Evolutionary conservation across 2,888 invertebrate genomes (phyloP).

Genomic region (Malthinus seriepunctatus): DNA sequence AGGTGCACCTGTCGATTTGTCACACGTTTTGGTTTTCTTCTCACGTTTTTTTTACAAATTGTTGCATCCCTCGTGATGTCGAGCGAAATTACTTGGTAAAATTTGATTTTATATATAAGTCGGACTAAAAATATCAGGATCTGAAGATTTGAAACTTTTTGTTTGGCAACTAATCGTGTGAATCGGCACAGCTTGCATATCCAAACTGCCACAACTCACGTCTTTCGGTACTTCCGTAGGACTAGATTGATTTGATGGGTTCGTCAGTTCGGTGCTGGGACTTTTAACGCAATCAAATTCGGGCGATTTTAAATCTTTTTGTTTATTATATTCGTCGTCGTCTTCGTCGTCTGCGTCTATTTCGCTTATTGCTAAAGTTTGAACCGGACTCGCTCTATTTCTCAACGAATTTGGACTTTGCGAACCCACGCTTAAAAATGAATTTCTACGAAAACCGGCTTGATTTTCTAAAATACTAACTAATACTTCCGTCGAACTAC

Average conservation of each 20-base stretch:
- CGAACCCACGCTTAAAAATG: constrained; percentile 37
- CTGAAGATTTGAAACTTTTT: background rate
- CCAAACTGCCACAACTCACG: constrained; percentile 18
- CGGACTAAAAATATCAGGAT: background rate
- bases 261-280: constrained; percentile 49
- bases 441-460: constrained; percentile 42
- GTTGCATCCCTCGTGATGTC: too few relatives aligned
- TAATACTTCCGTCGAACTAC: constrained; percentile 49
- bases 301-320: constrained; percentile 37
- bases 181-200: constrained; percentile 8
- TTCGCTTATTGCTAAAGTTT: constrained; percentile 17
- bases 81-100: too few relatives aligned
- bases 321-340: background rate
- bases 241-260: constrained; percentile 34
- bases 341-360: constrained; percentile 11
- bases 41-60: too few relatives aligned
- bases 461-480: constrained; percentile 51
- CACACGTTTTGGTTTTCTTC: too few relatives aligned
- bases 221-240: constrained; percentile 15
- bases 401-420: constrained; percentile 20
- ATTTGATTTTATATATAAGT: too few relatives aligned
- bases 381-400: constrained; percentile 16
- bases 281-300: constrained; percentile 44
- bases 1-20: too few relatives aligned
- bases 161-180: background rate